Evolutionary conservation across 2,797 vertebrate genomes (phyloP).

Genomic region (Denticeps clupeoides): DNA sequence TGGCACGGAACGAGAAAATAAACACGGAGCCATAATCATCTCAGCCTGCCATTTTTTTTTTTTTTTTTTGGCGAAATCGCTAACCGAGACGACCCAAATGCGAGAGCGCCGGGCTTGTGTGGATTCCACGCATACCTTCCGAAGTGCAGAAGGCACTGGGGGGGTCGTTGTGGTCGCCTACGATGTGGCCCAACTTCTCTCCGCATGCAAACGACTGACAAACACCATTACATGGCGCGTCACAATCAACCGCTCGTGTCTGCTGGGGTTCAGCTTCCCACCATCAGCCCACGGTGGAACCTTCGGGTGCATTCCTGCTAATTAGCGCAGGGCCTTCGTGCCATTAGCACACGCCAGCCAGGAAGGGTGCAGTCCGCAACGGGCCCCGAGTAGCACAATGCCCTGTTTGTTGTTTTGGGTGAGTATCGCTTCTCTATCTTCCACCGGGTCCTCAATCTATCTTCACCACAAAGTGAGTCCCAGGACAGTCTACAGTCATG

Average conservation of each 20-base stretch:
- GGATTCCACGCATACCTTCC: no score
- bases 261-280: slow-evolving; percentile 18
- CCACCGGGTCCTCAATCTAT: no score
- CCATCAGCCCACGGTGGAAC: slow-evolving; percentile 20
- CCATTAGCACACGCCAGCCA: slow-evolving; percentile 30
- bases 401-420: slow-evolving; percentile 52
- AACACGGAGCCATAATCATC: neutral
- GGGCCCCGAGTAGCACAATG: slow-evolving; percentile 50
- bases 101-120: no score
- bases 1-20: neutral
- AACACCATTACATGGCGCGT: slow-evolving; percentile 4
- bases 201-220: no score
- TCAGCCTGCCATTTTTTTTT: no score
- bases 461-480: no score
- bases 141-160: no score
- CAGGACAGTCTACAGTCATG: no score
- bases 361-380: slow-evolving; percentile 58
- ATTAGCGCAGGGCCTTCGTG: slow-evolving; percentile 27
- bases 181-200: no score
- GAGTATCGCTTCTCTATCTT: slow-evolving; percentile 4
- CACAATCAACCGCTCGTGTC: slow-evolving; percentile 22
- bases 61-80: no score
- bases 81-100: no score
- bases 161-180: no score
- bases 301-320: slow-evolving; percentile 28